Base-by-base conservation (phyloP, 1,140 invertebrate species). In the Euwallacea fornicatus region DNA sequence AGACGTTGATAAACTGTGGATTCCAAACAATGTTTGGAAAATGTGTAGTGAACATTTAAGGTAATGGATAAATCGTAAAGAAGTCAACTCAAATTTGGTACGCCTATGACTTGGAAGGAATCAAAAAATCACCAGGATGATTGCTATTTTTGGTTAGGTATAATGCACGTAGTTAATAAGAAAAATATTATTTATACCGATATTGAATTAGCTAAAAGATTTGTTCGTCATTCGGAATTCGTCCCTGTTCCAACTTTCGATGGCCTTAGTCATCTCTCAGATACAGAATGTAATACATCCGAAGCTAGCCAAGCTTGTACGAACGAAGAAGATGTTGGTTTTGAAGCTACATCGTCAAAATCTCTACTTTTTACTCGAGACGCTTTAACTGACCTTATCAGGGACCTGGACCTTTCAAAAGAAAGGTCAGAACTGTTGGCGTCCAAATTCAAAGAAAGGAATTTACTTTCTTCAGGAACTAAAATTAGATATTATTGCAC, bases 41-140 rank as follows among this genome's bases (percentile, higher is more conserved):
- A 50, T 50, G 46, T 50, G n/a, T n/a, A n/a, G n/a, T n/a, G n/a
- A 50, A 50, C 46, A 50, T 50, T 6, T 50, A 50, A 10, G 46
- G 46, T 6, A 50, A 50, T 50, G 46, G 46, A 50, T 6, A 6
- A 50, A 50, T 50, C 2, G 46, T 50, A 50, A 50, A 50, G 46
- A 50, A 50, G 6, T 50, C 9, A 50, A 13, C 46, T 50, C 2
- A 50, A 50, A 13, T 50, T 11, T 50, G 46, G 1, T 50, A 6
- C 6, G 13, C 6, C 46, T 50, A 50, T 50, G 46, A 50, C 6
- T 50, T 50, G 46, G 13, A 50, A 13, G 9, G 46, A 50, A 50
- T 6, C 46, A 50, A 50, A 50, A 50, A 50, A 50, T 50, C 46
- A 50, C 46, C 9, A 50, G 1, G 46, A 50, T 50, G 46, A 50